These are phyloP conservation scores for Sebastes miniatus DNA, from an alignment of 2,797 vertebrate genomes.

Conservation along the genomic window DNA sequence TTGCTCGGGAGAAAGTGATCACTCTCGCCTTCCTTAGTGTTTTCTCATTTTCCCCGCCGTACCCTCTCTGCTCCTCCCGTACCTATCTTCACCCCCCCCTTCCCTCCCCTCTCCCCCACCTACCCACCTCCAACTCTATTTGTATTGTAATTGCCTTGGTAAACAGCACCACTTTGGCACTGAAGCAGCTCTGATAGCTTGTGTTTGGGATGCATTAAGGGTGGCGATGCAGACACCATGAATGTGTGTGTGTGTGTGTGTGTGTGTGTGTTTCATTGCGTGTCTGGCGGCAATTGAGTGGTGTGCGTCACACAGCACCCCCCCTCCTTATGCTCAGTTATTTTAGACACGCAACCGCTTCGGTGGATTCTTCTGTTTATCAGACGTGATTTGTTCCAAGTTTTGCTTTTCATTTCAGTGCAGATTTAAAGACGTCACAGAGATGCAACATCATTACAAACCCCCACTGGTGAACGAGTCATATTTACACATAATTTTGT, in stretches of 20 bases:
- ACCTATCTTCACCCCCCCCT: slow-evolving; percentile 45
- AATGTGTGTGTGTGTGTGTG: slow-evolving; percentile 35
- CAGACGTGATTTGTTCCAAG: slow-evolving; percentile 36
- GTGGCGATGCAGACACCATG: slow-evolving; percentile 68
- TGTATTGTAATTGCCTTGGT: slow-evolving; percentile 83
- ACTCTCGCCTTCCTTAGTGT: slow-evolving; percentile 73
- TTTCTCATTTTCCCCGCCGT: slow-evolving; percentile 74
- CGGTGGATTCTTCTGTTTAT: slow-evolving; percentile 10
- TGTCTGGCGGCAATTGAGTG: slow-evolving; percentile 54
- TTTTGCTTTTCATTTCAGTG: slow-evolving; percentile 31
- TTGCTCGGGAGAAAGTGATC: slow-evolving; percentile 75
- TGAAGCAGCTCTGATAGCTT: slow-evolving; percentile 80
- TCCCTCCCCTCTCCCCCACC: slow-evolving; percentile 10
- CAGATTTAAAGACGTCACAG: slow-evolving; percentile 15
- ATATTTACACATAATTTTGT: slow-evolving; percentile 1
- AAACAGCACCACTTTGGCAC: slow-evolving; percentile 82
- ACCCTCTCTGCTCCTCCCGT: slow-evolving; percentile 62
- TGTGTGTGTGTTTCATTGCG: slow-evolving; percentile 40
- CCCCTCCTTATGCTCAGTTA: slow-evolving; percentile 35
- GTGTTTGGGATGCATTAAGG: slow-evolving; percentile 82
- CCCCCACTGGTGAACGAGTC: not conserved
- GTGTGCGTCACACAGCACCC: slow-evolving; percentile 45
- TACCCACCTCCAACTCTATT: slow-evolving; percentile 80
- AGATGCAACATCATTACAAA: not conserved
- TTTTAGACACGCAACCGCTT: slow-evolving; percentile 5